These are phyloP conservation scores for Lycodopsis pacificus DNA, from an alignment of 2,797 vertebrate species.

Conservation along the genomic window DNA sequence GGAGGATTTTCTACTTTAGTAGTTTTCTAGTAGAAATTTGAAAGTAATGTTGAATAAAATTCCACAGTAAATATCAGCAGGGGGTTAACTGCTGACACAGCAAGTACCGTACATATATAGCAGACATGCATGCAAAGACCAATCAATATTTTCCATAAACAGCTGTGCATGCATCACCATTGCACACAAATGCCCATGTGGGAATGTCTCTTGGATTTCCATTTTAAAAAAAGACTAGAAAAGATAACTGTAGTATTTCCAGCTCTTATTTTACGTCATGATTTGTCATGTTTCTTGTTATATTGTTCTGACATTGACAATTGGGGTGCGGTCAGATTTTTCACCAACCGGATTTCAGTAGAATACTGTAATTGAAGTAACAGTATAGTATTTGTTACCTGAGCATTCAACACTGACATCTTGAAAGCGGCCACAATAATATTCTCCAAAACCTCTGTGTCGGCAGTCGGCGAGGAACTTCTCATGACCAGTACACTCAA, in stretches of 20 bases:
- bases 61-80: background rate
- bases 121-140: background rate
- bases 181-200: conserved; percentile 9
- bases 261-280: background rate
- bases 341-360: too few relatives aligned
- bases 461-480: conserved; percentile 65
- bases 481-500: conserved; percentile 74
- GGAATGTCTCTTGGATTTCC: background rate
- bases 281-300: background rate
- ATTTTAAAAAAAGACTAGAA: background rate
- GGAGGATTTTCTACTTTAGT: background rate
- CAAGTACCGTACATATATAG: background rate
- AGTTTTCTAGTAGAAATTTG: background rate
- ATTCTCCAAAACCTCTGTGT: conserved; percentile 64
- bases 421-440: conserved; percentile 75
- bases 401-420: conserved; percentile 78
- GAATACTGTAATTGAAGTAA: background rate
- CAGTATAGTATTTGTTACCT: conserved; percentile 38
- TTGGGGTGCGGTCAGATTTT: background rate
- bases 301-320: background rate
- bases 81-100: background rate
- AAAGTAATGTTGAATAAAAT: background rate
- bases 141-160: background rate
- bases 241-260: background rate
- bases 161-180: background rate